Percentiles rank a stretch among this genome's conserved stretches.
Conservation (phyloP, 1,140 invertebrate species). For the Trinorchestia longiramus region DNA sequence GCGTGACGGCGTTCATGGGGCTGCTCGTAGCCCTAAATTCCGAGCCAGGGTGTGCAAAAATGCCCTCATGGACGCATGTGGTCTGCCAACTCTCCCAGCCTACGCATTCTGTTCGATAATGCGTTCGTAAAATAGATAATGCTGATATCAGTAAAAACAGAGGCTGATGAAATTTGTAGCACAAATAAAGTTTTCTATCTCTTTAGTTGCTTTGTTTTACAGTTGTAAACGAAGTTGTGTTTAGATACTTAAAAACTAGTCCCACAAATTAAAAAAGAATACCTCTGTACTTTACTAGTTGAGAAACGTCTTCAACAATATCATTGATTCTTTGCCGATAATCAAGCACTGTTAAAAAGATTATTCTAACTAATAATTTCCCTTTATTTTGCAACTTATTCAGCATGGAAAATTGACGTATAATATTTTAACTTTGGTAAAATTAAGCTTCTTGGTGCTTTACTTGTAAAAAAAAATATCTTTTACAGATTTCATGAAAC, state of each 20-base stretch:
- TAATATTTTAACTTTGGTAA: too few species aligned
- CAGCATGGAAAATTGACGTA: not conserved
- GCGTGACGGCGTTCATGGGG: not conserved
- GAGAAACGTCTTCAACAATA: too few species aligned
- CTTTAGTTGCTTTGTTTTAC: too few species aligned
- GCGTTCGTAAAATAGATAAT: not conserved
- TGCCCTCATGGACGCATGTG: not conserved
- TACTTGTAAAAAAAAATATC: too few species aligned
- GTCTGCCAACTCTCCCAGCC: not conserved
- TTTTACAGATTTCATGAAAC: too few species aligned
- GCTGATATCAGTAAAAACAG: not conserved
- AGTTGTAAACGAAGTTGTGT: too few species aligned
- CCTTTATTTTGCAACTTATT: not conserved
- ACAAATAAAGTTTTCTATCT: too few species aligned
- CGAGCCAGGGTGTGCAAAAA: not conserved
- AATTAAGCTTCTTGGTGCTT: too few species aligned
- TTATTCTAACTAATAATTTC: not conserved
- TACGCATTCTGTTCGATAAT: not conserved
- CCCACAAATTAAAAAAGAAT: too few species aligned
- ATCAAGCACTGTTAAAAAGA: not conserved
- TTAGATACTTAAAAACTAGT: too few species aligned
- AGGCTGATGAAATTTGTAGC: not conserved
- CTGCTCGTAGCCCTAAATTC: not conserved
- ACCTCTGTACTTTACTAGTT: too few species aligned
- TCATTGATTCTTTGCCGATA: too few species aligned